Percentiles rank a stretch among this genome's conserved stretches.
Evolutionary conservation across 2,797 vertebrate genomes (phyloP).

Genomic region (Gymnothorax javanicus): DNA sequence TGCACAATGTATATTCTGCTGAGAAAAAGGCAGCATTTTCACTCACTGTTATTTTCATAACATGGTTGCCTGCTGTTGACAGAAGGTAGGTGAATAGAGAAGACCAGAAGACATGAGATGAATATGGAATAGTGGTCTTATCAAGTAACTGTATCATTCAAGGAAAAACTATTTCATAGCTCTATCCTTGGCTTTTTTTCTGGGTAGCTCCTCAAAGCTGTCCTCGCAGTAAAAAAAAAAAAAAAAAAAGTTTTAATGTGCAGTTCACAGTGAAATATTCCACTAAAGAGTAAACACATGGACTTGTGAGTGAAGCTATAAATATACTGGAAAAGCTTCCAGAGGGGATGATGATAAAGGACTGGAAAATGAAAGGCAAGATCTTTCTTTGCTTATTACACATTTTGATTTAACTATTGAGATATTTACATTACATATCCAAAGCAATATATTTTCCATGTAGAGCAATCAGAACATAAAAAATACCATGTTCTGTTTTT

Average conservation of each 20-base stretch:
- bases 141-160: neutral
- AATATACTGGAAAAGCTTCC: constrained; percentile 6
- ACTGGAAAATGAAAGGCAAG: neutral
- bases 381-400: neutral
- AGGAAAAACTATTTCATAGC: neutral
- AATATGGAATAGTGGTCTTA: constrained; percentile 7
- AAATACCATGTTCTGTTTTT: no score
- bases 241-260: neutral
- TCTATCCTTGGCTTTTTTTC: constrained; percentile 1
- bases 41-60: neutral
- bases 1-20: neutral
- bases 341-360: neutral
- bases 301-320: constrained; percentile 9
- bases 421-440: neutral
- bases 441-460: neutral
- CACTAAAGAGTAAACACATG: constrained; percentile 25
- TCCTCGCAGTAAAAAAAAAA: neutral
- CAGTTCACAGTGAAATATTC: neutral
- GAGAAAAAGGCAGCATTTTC: neutral
- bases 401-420: neutral
- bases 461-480: no score
- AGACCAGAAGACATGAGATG: neutral
- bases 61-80: neutral
- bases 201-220: constrained; percentile 23
- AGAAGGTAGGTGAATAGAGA: neutral